Evolutionary conservation across 2,888 invertebrate species (phyloP), one percentile per base, ranked within the genome.

Genomic region (Cosmopolites sordidus): DNA sequence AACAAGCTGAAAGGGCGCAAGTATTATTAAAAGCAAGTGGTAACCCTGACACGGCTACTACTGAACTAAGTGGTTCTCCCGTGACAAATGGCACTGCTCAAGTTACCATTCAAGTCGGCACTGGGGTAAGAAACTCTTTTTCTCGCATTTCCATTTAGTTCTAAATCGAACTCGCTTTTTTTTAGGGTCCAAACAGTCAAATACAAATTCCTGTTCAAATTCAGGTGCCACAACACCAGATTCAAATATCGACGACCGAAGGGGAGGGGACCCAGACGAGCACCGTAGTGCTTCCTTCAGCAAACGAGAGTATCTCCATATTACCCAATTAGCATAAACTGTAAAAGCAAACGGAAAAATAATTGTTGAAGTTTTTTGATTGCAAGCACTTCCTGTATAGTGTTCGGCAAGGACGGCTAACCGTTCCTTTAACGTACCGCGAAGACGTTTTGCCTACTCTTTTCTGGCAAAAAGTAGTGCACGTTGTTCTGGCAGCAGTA

Each of bases 191-290:
- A n/a, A 79, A 81, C 16, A 78, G 80, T 57, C 81, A 79, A 70
- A 76, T 79, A 58, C 80, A 80, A 58, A 76, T 81, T 54, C 83
- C 83, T 1, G 81, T 84, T 14, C 83, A 83, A 70, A 84, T 84
- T 62, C 83, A 81, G 75, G 80, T 84, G 66, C 83, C 83, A 11
- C 81, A 78, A 63, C 76, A 71, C 57, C 72, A 73, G 56, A 70
- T 75, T 44, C 73, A 73, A 56, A 67, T 74, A 38, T 41, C 60
- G 5, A 60, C 64, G n/a, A 56, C 64, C 5, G 67, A 65, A 43
- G 65, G 65, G n/a, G 73, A 72, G 51, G 65, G 65, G 3, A 69
- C 66, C 41, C 72, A 69, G 58, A 71, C 74, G 40, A 74, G 73
- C 43, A 79, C 80, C 1, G 79, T 78, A 37, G 80, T 81, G 37